Base-by-base conservation (phyloP, 2,113 vertebrate species). In the Zootoca vivipara region DNA sequence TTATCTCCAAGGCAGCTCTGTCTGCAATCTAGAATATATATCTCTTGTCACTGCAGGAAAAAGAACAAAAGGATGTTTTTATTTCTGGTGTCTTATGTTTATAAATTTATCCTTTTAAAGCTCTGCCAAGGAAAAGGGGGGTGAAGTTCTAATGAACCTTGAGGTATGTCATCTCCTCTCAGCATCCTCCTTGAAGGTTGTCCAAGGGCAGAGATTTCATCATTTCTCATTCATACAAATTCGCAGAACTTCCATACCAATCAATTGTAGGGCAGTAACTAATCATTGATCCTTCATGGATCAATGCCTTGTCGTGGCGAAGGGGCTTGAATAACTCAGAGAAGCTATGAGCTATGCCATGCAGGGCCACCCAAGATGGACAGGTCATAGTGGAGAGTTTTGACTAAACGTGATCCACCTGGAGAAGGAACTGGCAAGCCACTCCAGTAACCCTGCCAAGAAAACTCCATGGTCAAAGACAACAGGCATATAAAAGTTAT, bases 1-100 rank as follows among this genome's bases (percentile, higher is more conserved):
- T 96, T 96, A 96, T 97, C 95, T 96, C 91, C 93, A 92, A 96
- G 93, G 95, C 95, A 96, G 93, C 72, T 94, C 92, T 91, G 87
- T 93, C 96, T 94, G 84, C 88, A 92, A 93, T 95, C 91, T 96
- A 95, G 91, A 95, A 95, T 95, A 91, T 94, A 93, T 95, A 93
- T 95, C 84, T 96, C 88, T 91, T 95, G 93, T 96, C 96, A 95
- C 93, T 94, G 90, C 80, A 94, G 93, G 93, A 96, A 95, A 94
- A 85, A 90, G 90, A 95, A 95, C 0, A 12, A 95, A 95, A 92
- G 46, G 75, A 94, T 96, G 85, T 93, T 97, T 96, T 96, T 95
- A 94, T 95, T 96, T 95, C 91, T 95, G 84, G 74, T 91, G 78
- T 58, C 78, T 94, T 95, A 93, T 95, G 90, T 93, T 95, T 94